Percentiles rank a stretch among this genome's conserved stretches.
These are phyloP conservation scores for Mallateleia sp. DNA, from an alignment of 2,888 invertebrate species.

Conservation along the genomic window DNA sequence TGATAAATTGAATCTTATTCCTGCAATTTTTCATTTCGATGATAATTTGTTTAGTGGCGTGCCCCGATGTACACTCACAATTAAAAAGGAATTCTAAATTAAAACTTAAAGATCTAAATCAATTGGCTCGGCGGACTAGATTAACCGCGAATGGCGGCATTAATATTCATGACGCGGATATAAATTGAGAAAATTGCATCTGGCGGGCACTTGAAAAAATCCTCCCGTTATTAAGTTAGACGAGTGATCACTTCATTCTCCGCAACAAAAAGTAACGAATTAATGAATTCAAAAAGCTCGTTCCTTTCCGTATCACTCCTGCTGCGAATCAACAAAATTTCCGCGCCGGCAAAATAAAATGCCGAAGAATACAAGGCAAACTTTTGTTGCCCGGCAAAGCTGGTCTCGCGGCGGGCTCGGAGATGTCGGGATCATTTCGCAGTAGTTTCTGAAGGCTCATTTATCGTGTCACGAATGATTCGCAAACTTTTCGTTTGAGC, in stretches of 20 bases:
- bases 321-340: conserved; percentile 58
- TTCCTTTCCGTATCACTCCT: conserved; percentile 44
- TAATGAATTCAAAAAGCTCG: conserved; percentile 49
- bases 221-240: conserved; percentile 15
- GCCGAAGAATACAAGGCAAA: conserved; percentile 51
- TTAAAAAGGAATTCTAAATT: too few relatives aligned
- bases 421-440: conserved; percentile 49
- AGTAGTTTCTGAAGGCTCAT: conserved; percentile 66
- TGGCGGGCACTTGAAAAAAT: conserved; percentile 5
- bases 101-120: too few relatives aligned
- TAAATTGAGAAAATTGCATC: not conserved
- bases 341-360: conserved; percentile 51
- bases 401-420: conserved; percentile 11
- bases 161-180: too few relatives aligned
- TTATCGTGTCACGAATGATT: conserved; percentile 73
- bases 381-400: conserved; percentile 33
- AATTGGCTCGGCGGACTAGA: too few relatives aligned
- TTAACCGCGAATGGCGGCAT: too few relatives aligned
- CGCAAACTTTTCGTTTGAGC: conserved; percentile 75
- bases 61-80: not conserved
- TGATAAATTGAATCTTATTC: not conserved
- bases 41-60: too few relatives aligned
- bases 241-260: conserved; percentile 28
- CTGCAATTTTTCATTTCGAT: too few relatives aligned
- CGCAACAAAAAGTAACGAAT: conserved; percentile 37